These are phyloP conservation scores for Ferdinandea cuprea DNA, from an alignment of 2,888 invertebrate genomes.

Conservation along the genomic window DNA sequence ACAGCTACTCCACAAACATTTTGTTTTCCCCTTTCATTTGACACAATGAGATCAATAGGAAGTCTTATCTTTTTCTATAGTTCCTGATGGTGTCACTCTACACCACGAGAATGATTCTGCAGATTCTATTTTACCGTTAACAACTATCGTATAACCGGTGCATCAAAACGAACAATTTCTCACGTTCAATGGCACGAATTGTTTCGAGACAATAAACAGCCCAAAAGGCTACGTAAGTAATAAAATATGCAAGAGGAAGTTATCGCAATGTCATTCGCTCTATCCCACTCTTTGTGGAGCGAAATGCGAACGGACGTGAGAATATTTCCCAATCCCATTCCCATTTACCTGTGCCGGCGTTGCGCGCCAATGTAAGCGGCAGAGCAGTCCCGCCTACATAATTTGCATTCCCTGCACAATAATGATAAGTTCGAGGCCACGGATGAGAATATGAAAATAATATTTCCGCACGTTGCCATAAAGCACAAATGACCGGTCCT, in stretches of 20 bases:
- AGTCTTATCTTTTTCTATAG: slow-evolving; percentile 14
- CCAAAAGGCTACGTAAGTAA: slow-evolving; percentile 42
- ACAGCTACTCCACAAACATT: background rate
- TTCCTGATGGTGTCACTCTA: slow-evolving; percentile 21
- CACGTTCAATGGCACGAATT: slow-evolving; percentile 60
- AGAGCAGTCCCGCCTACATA: slow-evolving; percentile 51
- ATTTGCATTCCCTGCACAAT: slow-evolving; percentile 65
- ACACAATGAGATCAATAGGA: slow-evolving; percentile 14
- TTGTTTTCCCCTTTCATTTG: background rate
- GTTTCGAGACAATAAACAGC: slow-evolving; percentile 59
- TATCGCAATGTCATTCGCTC: slow-evolving; percentile 58
- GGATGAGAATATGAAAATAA: slow-evolving; percentile 61
- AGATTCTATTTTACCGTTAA: slow-evolving; percentile 30
- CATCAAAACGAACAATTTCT: slow-evolving; percentile 53
- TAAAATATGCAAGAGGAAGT: slow-evolving; percentile 67
- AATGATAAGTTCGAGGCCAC: slow-evolving; percentile 56
- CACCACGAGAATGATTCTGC: slow-evolving; percentile 3
- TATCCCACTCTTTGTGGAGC: slow-evolving; percentile 4
- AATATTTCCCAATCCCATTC: slow-evolving; percentile 42
- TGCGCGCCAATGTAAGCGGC: background rate
- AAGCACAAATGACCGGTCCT: slow-evolving; percentile 25
- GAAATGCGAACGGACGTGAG: slow-evolving; percentile 56
- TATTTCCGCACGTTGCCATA: slow-evolving; percentile 43
- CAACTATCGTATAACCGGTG: slow-evolving; percentile 32
- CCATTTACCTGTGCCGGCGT: background rate